phyloP scores from a whole-genome alignment of 2,113 vertebrate species.

The Scolopax mira region DNA sequence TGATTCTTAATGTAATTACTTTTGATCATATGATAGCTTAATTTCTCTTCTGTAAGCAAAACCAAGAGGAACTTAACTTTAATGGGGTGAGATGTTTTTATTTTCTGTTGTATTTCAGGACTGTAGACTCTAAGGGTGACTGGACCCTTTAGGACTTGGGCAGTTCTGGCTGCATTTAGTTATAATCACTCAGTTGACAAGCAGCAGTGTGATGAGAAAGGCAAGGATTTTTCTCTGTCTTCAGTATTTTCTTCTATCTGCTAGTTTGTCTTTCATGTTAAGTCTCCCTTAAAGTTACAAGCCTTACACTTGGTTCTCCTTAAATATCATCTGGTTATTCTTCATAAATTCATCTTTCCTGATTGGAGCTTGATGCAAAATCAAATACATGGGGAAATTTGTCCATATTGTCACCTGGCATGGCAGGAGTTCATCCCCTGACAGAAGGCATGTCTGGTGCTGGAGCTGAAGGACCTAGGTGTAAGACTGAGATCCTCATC shows the following conservation, averaged over 20 bases:
- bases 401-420: not conserved
- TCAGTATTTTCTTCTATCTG: not conserved
- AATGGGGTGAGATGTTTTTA: not conserved
- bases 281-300: not conserved
- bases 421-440: not conserved
- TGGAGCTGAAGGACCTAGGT: not conserved
- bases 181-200: not conserved
- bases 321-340: not conserved
- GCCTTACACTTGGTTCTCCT: not conserved
- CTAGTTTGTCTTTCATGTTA: not conserved
- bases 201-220: not conserved
- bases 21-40: not conserved
- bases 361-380: not conserved
- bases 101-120: not conserved
- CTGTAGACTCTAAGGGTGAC: not conserved
- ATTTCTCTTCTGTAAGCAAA: not conserved
- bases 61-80: not conserved
- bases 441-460: not conserved
- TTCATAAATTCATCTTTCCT: not conserved
- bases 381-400: not conserved
- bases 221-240: not conserved
- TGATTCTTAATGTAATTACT: not conserved
- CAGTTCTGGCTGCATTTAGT: not conserved
- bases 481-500: not conserved
- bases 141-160: not conserved